phyloP scores from a whole-genome alignment of 1,140 invertebrate species.

The Anastrepha obliqua region DNA sequence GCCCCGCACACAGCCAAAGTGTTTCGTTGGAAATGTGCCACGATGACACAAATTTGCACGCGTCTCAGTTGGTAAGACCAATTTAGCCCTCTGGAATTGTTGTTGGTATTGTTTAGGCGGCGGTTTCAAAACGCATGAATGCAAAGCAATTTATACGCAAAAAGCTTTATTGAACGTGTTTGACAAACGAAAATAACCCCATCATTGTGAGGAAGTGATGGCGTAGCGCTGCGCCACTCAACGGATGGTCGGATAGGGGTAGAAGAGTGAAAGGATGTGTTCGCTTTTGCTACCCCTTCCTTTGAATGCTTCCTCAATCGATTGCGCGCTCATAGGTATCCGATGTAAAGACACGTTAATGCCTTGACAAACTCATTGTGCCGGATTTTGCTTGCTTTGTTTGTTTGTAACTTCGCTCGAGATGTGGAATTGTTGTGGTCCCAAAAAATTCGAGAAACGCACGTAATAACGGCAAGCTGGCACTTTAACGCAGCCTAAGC shows the following conservation, averaged over 20 bases:
- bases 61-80: background rate
- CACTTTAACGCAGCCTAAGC: slow-evolving; percentile 32
- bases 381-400: slow-evolving; percentile 29
- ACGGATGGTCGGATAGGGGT: background rate
- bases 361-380: slow-evolving; percentile 47
- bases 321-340: background rate
- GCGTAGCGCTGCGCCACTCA: background rate
- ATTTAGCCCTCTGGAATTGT: background rate
- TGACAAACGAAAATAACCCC: slow-evolving; percentile 46
- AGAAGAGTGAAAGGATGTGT: background rate
- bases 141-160: slow-evolving; percentile 44
- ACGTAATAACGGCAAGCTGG: background rate
- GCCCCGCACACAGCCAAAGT: slow-evolving; percentile 1
- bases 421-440: background rate
- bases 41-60: slow-evolving; percentile 28
- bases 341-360: slow-evolving; percentile 39
- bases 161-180: slow-evolving; percentile 50
- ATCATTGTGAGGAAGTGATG: background rate
- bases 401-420: background rate
- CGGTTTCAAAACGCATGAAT: slow-evolving; percentile 12
- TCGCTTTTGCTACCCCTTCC: background rate
- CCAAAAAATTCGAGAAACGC: background rate
- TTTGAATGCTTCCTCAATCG: background rate
- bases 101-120: background rate
- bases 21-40: background rate